These are phyloP conservation scores for Tetragonisca angustula DNA, from an alignment of 2,888 invertebrate genomes.

Conservation along the genomic window DNA sequence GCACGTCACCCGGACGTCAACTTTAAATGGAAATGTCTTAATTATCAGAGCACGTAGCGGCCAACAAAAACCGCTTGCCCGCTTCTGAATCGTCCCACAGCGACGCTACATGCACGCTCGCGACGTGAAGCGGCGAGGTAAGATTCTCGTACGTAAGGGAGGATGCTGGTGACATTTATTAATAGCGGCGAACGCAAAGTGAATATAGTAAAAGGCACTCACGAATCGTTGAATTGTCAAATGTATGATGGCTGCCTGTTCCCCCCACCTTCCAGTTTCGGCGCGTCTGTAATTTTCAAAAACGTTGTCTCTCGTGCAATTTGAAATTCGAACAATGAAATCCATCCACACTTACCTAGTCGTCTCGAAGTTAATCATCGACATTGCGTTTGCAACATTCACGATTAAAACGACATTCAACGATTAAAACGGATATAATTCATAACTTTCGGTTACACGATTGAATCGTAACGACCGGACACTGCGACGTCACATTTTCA, in stretches of 20 bases:
- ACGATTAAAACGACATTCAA: too few relatives aligned
- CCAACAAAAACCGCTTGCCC: constrained; percentile 45
- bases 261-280: too few relatives aligned
- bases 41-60: constrained; percentile 79
- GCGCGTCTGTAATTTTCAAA: too few relatives aligned
- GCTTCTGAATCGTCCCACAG: constrained; percentile 22
- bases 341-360: too few relatives aligned
- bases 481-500: not conserved
- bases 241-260: too few relatives aligned
- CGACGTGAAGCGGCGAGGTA: constrained; percentile 27
- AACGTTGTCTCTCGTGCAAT: too few relatives aligned
- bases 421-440: not conserved
- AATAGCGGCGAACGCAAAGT: constrained; percentile 18
- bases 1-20: constrained; percentile 76
- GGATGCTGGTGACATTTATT: constrained; percentile 52
- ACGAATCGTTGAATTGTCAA: too few relatives aligned
- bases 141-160: constrained; percentile 42
- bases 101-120: constrained; percentile 27
- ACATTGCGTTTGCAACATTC: too few relatives aligned
- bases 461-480: not conserved
- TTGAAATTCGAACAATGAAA: too few relatives aligned
- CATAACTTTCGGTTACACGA: not conserved
- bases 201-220: too few relatives aligned
- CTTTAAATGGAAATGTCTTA: constrained; percentile 82
- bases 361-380: too few relatives aligned